A percentile compares a stretch with the other conserved stretches of the same genome.
phyloP scores from a whole-genome alignment of 2,888 invertebrate genomes.

The Lithophane leautieri region DNA sequence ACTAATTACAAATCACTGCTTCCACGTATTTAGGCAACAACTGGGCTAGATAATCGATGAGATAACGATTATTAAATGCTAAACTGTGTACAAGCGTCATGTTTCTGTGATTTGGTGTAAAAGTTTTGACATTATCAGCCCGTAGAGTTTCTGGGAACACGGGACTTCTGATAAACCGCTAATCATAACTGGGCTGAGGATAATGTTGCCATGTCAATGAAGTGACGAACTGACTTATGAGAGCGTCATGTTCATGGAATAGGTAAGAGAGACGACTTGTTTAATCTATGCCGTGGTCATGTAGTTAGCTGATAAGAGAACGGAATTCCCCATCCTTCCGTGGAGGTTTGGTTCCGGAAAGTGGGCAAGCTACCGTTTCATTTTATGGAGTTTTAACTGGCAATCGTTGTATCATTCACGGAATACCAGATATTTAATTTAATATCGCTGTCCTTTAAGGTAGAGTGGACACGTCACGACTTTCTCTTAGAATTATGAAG shows the following conservation, averaged over 20 bases:
- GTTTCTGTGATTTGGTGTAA: slow-evolving; percentile 30
- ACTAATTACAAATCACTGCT: slow-evolving; percentile 55
- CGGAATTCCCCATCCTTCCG: slow-evolving; percentile 1
- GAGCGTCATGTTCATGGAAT: slow-evolving; percentile 4
- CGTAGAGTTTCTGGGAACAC: not conserved
- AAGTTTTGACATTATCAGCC: slow-evolving; percentile 34
- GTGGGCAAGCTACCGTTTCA: not conserved
- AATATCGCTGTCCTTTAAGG: not conserved
- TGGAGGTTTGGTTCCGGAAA: not conserved
- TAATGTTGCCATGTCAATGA: slow-evolving; percentile 19
- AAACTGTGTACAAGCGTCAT: slow-evolving; percentile 35
- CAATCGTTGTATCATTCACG: not conserved
- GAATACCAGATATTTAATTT: not conserved
- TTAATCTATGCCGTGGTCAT: slow-evolving; percentile 6
- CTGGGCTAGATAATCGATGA: slow-evolving; percentile 34
- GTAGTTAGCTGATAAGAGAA: slow-evolving; percentile 25
- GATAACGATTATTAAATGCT: slow-evolving; percentile 61
- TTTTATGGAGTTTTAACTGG: not conserved
- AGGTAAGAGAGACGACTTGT: not conserved
- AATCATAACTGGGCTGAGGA: not conserved
- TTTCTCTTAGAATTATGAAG: not conserved
- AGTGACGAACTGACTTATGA: slow-evolving; percentile 10
- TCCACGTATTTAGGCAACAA: slow-evolving; percentile 35
- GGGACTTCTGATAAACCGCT: slow-evolving; percentile 32
- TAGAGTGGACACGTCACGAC: not conserved